Percentiles rank a stretch among this genome's conserved stretches.
Evolutionary conservation across 2,888 invertebrate genomes (phyloP).

Genomic region (Linnaemya vulpina): DNA sequence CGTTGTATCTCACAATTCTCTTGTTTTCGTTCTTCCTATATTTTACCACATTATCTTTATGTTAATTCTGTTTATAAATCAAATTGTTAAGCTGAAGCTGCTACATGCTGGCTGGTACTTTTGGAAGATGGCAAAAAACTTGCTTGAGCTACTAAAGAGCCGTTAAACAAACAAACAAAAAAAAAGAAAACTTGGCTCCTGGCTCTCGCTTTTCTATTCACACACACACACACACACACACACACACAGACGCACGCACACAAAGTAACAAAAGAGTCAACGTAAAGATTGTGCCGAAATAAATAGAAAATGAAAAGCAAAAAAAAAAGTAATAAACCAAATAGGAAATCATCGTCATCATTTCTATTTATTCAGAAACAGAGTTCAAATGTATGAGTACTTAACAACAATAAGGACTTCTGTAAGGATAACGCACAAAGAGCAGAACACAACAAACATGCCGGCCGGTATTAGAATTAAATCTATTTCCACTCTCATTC

Average conservation of each 20-base stretch:
- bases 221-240: too few species aligned
- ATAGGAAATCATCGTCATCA: slow-evolving; percentile 60
- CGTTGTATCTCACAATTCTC: slow-evolving; percentile 43
- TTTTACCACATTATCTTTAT: slow-evolving; percentile 69
- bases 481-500: slow-evolving; percentile 54
- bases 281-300: slow-evolving; percentile 15
- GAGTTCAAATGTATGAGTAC: slow-evolving; percentile 20
- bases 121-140: slow-evolving; percentile 21
- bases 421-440: slow-evolving; percentile 57
- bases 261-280: slow-evolving; percentile 30
- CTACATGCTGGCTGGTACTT: slow-evolving; percentile 33
- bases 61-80: slow-evolving; percentile 72
- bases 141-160: slow-evolving; percentile 63
- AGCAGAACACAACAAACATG: slow-evolving; percentile 52
- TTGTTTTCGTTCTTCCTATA: slow-evolving; percentile 21
- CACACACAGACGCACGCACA: too few species aligned
- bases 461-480: slow-evolving; percentile 69
- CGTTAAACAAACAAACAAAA: slow-evolving; percentile 65
- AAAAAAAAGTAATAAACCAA: slow-evolving; percentile 33
- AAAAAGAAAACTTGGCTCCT: slow-evolving; percentile 39
- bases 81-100: slow-evolving; percentile 68
- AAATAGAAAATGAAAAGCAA: slow-evolving; percentile 19
- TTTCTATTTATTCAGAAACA: slow-evolving; percentile 51
- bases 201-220: background rate
- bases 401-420: slow-evolving; percentile 42